Conservation (phyloP, 2,888 invertebrate species). For the Meliscaeva auricollis region DNA sequence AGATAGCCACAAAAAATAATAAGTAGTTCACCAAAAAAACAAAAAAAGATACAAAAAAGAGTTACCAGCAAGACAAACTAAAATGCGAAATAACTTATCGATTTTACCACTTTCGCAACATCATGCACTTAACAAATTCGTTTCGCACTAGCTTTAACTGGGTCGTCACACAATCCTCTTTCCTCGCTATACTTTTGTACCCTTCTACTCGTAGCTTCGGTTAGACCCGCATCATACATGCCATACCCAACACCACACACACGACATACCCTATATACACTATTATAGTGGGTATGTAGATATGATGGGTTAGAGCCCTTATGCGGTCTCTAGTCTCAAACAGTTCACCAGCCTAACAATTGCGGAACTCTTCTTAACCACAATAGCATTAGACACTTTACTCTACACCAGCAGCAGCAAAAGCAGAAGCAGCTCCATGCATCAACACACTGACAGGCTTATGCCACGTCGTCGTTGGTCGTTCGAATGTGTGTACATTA, state of each 20-base stretch:
- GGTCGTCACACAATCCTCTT: conserved; percentile 62
- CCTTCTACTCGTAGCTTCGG: conserved; percentile 12
- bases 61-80: conserved; percentile 34
- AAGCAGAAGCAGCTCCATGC: conserved; percentile 11
- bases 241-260: too few relatives aligned
- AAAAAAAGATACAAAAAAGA: conserved; percentile 28
- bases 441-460: conserved; percentile 33
- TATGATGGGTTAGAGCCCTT: conserved; percentile 70
- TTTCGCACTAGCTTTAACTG: conserved; percentile 70
- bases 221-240: conserved; percentile 37
- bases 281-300: conserved; percentile 24
- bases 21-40: conserved; percentile 43
- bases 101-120: conserved; percentile 75
- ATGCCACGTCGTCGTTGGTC: too few relatives aligned
- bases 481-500: conserved; percentile 45
- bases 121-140: conserved; percentile 75
- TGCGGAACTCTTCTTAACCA: conserved; percentile 75
- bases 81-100: conserved; percentile 70
- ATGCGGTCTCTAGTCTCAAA: conserved; percentile 74
- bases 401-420: conserved; percentile 48
- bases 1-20: conserved; percentile 50
- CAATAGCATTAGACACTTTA: conserved; percentile 75
- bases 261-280: background rate
- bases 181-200: background rate
- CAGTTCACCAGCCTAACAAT: conserved; percentile 75